These are phyloP conservation scores for Crypturellus tataupa DNA, from an alignment of 2,797 vertebrate species.

Conservation along the genomic window DNA sequence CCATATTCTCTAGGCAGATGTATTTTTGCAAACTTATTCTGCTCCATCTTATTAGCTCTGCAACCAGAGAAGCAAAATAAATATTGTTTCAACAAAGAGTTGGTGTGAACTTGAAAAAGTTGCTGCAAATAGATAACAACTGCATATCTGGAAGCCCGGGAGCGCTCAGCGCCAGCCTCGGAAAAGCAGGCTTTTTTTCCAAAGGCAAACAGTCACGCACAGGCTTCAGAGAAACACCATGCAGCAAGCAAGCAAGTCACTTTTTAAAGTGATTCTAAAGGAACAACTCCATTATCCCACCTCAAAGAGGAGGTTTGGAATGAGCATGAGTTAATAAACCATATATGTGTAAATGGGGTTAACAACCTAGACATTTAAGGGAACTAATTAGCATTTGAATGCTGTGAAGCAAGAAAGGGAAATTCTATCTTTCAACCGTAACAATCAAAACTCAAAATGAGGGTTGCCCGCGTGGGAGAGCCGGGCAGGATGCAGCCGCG, in stretches of 20 bases:
- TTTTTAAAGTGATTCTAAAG: conserved; percentile 74
- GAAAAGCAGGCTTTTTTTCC: conserved; percentile 20
- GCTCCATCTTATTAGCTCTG: conserved; percentile 21
- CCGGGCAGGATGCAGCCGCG: conserved; percentile 39
- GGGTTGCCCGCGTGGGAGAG: conserved; percentile 52
- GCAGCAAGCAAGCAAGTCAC: conserved; percentile 52
- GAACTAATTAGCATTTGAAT: conserved; percentile 71
- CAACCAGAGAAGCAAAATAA: conserved; percentile 46
- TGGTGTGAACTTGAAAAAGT: conserved; percentile 54
- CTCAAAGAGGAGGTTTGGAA: conserved; percentile 70
- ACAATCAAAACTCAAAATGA: conserved; percentile 68
- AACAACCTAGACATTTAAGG: conserved; percentile 67
- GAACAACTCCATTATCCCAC: conserved; percentile 73
- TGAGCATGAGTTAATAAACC: conserved; percentile 63
- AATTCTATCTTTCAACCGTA: conserved; percentile 62
- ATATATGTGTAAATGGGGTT: conserved; percentile 65
- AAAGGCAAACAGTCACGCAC: conserved; percentile 54
- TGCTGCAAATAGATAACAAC: conserved; percentile 54
- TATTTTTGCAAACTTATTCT: conserved; percentile 23
- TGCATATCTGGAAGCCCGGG: not conserved
- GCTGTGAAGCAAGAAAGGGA: conserved; percentile 56
- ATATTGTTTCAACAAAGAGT: conserved; percentile 32
- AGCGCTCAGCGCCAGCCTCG: not conserved
- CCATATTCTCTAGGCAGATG: conserved; percentile 46
- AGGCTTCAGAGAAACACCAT: conserved; percentile 60